Evolutionary conservation across 2,888 invertebrate genomes (phyloP).

Genomic region (Caenorhabditis drosophilae): DNA sequence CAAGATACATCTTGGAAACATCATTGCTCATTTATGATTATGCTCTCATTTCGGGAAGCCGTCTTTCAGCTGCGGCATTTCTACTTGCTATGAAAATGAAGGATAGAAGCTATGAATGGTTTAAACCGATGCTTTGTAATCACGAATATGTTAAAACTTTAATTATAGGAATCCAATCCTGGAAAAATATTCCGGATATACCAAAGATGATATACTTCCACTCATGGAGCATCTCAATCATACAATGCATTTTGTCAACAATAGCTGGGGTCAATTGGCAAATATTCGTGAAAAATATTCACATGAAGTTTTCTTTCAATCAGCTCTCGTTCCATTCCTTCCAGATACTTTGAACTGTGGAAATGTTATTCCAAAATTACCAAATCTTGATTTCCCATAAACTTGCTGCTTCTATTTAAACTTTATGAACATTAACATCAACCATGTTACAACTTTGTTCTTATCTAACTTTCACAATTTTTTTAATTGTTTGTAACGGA

Average conservation of each 20-base stretch:
- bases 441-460: too few relatives aligned
- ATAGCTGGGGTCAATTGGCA: constrained; percentile 26
- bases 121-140: constrained; percentile 14
- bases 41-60: constrained; percentile 80
- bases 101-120: constrained; percentile 40
- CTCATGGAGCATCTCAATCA: constrained; percentile 58
- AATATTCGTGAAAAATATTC: constrained; percentile 59
- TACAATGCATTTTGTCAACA: constrained; percentile 40
- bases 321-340: constrained; percentile 28
- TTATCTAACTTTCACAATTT: too few relatives aligned
- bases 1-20: constrained; percentile 90
- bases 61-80: constrained; percentile 86
- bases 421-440: too few relatives aligned
- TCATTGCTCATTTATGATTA: constrained; percentile 89
- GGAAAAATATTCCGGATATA: constrained; percentile 59
- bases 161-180: constrained; percentile 48
- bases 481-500: constrained; percentile 9
- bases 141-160: background rate
- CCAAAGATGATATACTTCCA: constrained; percentile 49
- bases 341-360: background rate
- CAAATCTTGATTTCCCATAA: background rate
- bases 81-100: constrained; percentile 85
- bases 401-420: too few relatives aligned
- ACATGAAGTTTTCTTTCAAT: constrained; percentile 49
- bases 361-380: background rate